Percentiles rank a stretch among this genome's conserved stretches.
These are phyloP conservation scores for Cataglyphis albicans DNA, from an alignment of 2,888 invertebrate genomes.

Conservation along the genomic window DNA sequence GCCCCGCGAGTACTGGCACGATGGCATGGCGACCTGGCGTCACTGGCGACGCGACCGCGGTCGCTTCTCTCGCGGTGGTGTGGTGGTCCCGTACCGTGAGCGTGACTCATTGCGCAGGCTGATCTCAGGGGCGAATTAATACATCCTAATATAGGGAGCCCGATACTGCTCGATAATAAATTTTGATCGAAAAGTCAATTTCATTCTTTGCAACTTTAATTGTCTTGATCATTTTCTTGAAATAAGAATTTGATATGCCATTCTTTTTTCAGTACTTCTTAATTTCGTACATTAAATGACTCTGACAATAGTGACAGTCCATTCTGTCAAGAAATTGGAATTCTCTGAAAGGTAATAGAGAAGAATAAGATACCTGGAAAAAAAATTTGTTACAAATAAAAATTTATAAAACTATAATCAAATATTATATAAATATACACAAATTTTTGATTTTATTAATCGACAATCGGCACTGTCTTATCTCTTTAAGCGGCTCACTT, in stretches of 20 bases:
- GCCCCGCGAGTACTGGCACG: not conserved
- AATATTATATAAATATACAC: not conserved
- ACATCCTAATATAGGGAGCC: not conserved
- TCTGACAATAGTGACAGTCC: not conserved
- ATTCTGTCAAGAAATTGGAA: not conserved
- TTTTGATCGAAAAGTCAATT: not conserved
- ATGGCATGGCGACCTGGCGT: constrained; percentile 63
- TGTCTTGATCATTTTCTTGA: not conserved
- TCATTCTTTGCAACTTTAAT: not conserved
- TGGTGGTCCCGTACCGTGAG: constrained; percentile 72
- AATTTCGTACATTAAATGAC: not conserved
- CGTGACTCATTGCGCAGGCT: constrained; percentile 75
- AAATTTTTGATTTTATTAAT: no score
- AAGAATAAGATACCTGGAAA: not conserved
- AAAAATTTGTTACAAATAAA: not conserved
- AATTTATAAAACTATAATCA: not conserved
- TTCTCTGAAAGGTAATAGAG: not conserved
- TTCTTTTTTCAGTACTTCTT: not conserved
- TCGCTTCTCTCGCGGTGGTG: constrained; percentile 65
- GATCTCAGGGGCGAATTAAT: constrained; percentile 13
- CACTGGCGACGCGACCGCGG: constrained; percentile 54
- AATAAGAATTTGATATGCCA: not conserved
- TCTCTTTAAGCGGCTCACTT: no score
- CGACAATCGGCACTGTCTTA: no score
- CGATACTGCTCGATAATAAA: not conserved